phyloP scores from a whole-genome alignment of 23 tunicate genomes.

The Phallusia fumigata region DNA sequence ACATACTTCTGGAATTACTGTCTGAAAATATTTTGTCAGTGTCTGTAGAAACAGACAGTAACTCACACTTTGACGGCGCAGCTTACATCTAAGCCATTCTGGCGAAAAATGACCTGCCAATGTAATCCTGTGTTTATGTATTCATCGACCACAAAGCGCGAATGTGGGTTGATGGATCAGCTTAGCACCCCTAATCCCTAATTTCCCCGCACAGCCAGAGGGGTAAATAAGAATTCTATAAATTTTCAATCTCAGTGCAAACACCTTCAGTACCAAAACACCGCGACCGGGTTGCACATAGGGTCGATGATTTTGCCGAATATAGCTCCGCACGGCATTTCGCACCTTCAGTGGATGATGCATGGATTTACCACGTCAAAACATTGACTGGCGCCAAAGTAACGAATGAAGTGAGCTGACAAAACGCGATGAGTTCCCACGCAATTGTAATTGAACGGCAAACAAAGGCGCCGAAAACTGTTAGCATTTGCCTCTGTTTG shows the following conservation, averaged over 20 bases:
- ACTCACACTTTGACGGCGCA: no score
- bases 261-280: background rate
- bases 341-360: background rate
- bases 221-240: no score
- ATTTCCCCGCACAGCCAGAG: background rate
- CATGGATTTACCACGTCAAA: conserved; percentile 2
- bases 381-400: background rate
- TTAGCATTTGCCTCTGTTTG: background rate
- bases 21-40: no score
- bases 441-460: conserved; percentile 3
- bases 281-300: background rate
- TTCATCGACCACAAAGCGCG: background rate
- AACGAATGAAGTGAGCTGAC: background rate
- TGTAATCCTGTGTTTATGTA: background rate
- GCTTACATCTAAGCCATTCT: background rate
- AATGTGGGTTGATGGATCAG: background rate
- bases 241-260: background rate
- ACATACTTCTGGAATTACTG: no score
- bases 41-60: no score
- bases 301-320: background rate
- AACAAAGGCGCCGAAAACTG: background rate
- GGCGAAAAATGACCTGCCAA: background rate
- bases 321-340: background rate
- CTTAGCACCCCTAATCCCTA: background rate
- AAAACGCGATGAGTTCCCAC: background rate